Evolutionary conservation across 2,797 vertebrate species (phyloP).

Genomic region (Lindbergichthys nudifrons): DNA sequence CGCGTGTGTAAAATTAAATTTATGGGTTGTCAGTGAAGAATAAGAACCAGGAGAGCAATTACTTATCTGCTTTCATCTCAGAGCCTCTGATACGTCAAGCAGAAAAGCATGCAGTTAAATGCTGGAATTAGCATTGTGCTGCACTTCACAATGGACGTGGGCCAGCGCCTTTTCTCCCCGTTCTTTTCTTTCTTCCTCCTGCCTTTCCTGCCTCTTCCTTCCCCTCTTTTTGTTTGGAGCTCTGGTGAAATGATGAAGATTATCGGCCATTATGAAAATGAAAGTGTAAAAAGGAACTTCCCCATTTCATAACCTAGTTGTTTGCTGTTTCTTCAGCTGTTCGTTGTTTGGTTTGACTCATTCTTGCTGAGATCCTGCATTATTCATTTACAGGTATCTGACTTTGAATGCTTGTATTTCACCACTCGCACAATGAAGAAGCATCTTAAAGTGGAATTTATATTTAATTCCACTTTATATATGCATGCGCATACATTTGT

Average conservation of each 20-base stretch:
- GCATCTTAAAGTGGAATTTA: constrained; percentile 44
- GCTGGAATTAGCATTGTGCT: constrained; percentile 99
- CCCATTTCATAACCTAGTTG: constrained; percentile 89
- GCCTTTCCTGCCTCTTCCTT: constrained; percentile 46
- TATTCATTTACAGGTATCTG: constrained; percentile 49
- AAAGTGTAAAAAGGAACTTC: constrained; percentile 90
- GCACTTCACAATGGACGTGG: constrained; percentile 94
- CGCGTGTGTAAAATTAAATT: constrained; percentile 99
- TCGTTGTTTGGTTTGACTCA: constrained; percentile 22
- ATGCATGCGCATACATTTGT: constrained; percentile 56
- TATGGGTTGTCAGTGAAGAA: constrained; percentile 99
- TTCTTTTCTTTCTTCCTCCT: constrained; percentile 82
- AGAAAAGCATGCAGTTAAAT: constrained; percentile 99
- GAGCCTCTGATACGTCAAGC: constrained; percentile 99
- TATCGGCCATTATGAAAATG: constrained; percentile 93
- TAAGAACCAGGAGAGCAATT: constrained; percentile 99
- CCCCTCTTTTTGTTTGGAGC: constrained; percentile 90
- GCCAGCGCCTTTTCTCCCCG: constrained; percentile 94
- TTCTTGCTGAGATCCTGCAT: constrained; percentile 39
- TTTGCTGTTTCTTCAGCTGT: constrained; percentile 73
- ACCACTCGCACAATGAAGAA: constrained; percentile 23
- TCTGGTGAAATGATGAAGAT: constrained; percentile 95
- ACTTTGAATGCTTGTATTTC: constrained; percentile 35
- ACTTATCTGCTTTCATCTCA: constrained; percentile 99
- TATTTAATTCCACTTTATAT: constrained; percentile 51